Evolutionary conservation across 1,140 invertebrate genomes (phyloP).

Genomic region (Brachionus sp.): DNA sequence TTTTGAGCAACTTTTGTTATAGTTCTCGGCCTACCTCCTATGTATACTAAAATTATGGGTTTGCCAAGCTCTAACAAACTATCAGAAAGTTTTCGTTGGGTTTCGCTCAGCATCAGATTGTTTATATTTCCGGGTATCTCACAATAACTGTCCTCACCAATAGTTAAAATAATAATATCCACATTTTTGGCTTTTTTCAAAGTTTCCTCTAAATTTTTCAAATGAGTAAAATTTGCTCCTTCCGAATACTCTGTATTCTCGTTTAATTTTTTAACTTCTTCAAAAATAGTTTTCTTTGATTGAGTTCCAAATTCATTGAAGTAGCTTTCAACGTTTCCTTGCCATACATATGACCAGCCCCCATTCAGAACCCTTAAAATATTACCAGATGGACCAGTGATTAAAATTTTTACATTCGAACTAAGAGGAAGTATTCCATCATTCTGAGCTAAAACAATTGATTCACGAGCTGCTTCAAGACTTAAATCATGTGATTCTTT

Average conservation of each 20-base stretch:
- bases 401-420: not conserved
- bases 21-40: not conserved
- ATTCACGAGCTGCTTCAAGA: not conserved
- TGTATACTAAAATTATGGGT: not conserved
- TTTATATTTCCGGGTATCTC: not conserved
- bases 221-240: not conserved
- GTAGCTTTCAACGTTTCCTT: not conserved
- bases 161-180: not conserved
- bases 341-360: constrained; percentile 13
- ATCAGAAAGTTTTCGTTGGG: not conserved
- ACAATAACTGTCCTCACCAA: not conserved
- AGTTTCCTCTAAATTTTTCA: not conserved
- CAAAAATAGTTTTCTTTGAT: not conserved
- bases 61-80: not conserved
- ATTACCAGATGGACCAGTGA: not conserved
- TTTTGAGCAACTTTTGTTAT: not conserved
- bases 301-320: not conserved
- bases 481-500: not conserved
- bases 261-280: not conserved
- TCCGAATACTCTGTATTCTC: not conserved
- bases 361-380: not conserved
- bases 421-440: not conserved
- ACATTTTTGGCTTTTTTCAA: not conserved
- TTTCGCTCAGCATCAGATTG: not conserved
- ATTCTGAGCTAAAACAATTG: not conserved